Base-by-base conservation (phyloP, 2,113 vertebrate species). In the Nothoprocta pentlandii region DNA sequence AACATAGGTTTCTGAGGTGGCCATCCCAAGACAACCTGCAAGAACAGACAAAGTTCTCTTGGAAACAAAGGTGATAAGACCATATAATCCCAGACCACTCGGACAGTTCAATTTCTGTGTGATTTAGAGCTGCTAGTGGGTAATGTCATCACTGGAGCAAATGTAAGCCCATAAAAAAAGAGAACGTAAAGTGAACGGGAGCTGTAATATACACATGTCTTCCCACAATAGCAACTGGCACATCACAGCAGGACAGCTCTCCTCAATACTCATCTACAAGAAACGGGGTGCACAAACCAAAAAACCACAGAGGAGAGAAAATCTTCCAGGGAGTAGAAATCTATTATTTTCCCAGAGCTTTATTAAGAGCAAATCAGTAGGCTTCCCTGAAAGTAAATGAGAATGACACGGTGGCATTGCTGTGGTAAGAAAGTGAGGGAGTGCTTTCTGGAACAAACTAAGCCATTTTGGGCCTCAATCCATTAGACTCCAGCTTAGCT, bases 401-500 rank as follows among this genome's bases (percentile, higher is more conserved):
- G 61, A 84, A 46, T 93, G 64, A n/a, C 81, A 92, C 59, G 39
- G 59, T 9, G 75, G 87, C 91, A 80, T 81, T 86, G 93, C 79
- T 80, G 89, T 14, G 73, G 36, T 85, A 66, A 85, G 61, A 74
- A 80, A 75, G 11, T 1, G 10, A 90, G 53, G 63, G 67, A 93
- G 77, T 6, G 6, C 81, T 94, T 96, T 89, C 94, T 91, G 85
- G 87, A 95, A 90, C 23, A 97, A 97, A 94, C 95, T 94, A 94
- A 94, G 89, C 84, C 80, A 46, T 93, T 95, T 82, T 83, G 85
- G 94, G 95, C 94, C 85, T 81, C 91, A 92, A 95, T 96, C 92
- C 96, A 95, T 98, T 97, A 96, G 78, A 75, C 91, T 91, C 70
- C 76, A 61, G 82, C 93, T 96, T 76, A 95, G 97, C 93, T 98